Evolutionary conservation across 2,888 invertebrate species (phyloP), one percentile per base, ranked within the genome.

Genomic region (Apodemia zela): DNA sequence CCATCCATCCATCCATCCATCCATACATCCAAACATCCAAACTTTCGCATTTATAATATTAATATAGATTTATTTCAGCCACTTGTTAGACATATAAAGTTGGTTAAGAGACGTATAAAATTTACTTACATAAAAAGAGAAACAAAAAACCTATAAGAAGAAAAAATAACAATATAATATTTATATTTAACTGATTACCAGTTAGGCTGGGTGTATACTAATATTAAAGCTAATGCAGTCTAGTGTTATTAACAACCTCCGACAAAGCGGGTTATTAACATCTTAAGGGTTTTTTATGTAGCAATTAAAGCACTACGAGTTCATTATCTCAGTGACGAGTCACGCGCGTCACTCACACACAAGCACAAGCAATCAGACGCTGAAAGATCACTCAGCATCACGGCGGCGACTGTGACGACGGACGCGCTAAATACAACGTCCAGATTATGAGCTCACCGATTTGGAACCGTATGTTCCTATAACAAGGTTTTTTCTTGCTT

Each of bases 301-400:
- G 18, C 49, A 2, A 49, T 49, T 18, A 49, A 49, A 49, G 10
- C 49, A 21, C 49, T 49, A 49, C 17, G 49, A 49, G 49, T 49
- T 49, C 49, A 49, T 49, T 49, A 49, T 49, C 49, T 49, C 49
- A 18, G 18, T 18, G 10, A 11, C 51, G 18, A 51, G 51, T 51
- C 51, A 51, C 51, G 21, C 17, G 51, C 51, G 51, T 51, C 17
- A 21, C 51, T 51, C 51, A 51, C 51, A 51, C 51, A 51, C 6
- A 1, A 33, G 18, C 49, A 49, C 33, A 8, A 38, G 51, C 51
- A 51, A 21, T 51, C 18, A 21, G n/a, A 21, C 10, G 18, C 49
- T 49, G 51, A 51, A 51, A 51, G 51, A 51, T 51, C 51, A 51
- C n/a, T 51, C 51, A 51, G 15, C 49, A 18, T 17, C 49, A 18